Evolutionary conservation across 2,888 invertebrate species (phyloP), one percentile per base, ranked within the genome.

Genomic region (Caenorhabditis zanzibari): DNA sequence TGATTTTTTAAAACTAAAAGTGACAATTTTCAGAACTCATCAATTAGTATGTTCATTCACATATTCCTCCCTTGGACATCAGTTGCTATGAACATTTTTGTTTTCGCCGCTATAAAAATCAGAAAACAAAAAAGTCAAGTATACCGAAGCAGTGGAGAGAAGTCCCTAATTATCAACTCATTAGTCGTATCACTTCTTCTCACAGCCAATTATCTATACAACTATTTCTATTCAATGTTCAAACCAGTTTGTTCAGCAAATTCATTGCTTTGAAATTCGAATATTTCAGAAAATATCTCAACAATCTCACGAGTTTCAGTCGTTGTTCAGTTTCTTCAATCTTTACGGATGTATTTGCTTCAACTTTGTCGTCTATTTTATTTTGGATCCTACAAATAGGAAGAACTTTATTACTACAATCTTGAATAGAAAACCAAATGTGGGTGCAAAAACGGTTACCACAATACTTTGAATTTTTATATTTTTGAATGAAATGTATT

Each of bases 321-420:
- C 77, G 0, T 52, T 54, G 7, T 69, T 77, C 32, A 69, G 77
- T 32, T 69, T 77, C 52, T 77, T 69, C 69, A 69, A 69, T 22
- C 35, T 77, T 10, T 77, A 77, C 32, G 77, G 77, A 14, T 61
- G 59, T 26, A 59, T 52, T 19, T 69, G 52, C n/a, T 77, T 77
- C 54, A 77, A 77, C n/a, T 77, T 77, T 22, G 14, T 69, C 16
- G 77, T 77, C 14, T 77, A 77, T 35, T 77, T 77, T 28, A 7
- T 77, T 22, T n/a, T 77, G 7, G 69, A 69, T 52, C 24, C 69
- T 9, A 52, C 38, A 2, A 77, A 69, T 59, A 66, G 68, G 2
- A 49, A 59, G 22, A 59, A 41, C 1, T 10, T 76, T 4, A 24
- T 69, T 2, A 10, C 1, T 2, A 41, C 35, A 1, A 14, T 76